These are phyloP conservation scores for Spheniscus mendiculus DNA, from an alignment of 2,113 vertebrate genomes.

Conservation along the genomic window DNA sequence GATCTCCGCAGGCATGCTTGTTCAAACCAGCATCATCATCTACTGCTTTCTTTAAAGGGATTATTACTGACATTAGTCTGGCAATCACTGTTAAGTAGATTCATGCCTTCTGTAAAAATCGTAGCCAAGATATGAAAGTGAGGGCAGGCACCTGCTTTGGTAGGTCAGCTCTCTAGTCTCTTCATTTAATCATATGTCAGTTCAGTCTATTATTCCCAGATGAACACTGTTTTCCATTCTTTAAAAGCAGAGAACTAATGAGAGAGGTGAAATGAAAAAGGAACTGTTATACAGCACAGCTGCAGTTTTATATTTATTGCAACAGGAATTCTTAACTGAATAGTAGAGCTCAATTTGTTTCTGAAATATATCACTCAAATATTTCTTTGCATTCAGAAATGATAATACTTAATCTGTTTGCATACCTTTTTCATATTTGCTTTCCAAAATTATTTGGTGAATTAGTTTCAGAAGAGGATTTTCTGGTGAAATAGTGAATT, in stretches of 20 bases:
- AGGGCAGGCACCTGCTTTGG: neutral
- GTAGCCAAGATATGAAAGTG: neutral
- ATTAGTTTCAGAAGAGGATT: neutral
- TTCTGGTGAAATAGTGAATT: neutral
- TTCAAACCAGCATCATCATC: neutral
- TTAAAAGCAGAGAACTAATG: neutral
- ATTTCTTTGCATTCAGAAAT: neutral
- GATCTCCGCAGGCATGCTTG: neutral
- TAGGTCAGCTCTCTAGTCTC: neutral
- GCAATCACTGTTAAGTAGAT: neutral
- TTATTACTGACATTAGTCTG: neutral
- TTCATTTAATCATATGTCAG: neutral
- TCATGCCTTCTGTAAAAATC: conserved; percentile 23
- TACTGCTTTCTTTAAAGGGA: neutral
- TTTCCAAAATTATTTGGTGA: neutral
- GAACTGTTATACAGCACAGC: neutral
- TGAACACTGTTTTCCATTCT: neutral
- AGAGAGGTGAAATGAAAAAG: neutral
- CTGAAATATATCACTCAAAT: neutral
- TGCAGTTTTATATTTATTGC: neutral
- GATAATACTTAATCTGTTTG: neutral
- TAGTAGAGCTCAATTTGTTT: neutral
- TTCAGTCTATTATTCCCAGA: neutral
- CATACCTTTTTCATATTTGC: neutral
- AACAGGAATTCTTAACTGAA: neutral